Percentiles rank a stretch among this genome's conserved stretches.
Conservation (phyloP, 2,888 invertebrate genomes). For the Catotricha subobsoleta region DNA sequence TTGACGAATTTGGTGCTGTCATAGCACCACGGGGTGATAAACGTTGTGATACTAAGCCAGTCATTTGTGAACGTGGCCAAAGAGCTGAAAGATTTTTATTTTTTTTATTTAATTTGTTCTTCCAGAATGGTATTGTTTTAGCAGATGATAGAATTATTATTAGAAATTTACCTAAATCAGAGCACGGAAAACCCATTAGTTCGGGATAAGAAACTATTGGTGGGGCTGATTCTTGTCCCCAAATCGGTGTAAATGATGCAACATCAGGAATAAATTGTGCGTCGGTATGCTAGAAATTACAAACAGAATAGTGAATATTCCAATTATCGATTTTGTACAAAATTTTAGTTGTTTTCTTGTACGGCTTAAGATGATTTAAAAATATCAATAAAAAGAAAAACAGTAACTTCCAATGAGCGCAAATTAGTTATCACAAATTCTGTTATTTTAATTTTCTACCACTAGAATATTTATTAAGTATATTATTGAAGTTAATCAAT, state of each 20-base stretch:
- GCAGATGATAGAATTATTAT: not conserved
- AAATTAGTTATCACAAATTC: too few species aligned
- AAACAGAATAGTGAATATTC: too few species aligned
- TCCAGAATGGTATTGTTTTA: not conserved
- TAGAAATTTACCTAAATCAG: slow-evolving; percentile 35
- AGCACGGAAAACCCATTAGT: slow-evolving; percentile 47
- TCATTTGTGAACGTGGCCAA: slow-evolving; percentile 39
- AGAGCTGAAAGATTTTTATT: slow-evolving; percentile 20
- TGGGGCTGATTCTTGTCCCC: slow-evolving; percentile 31
- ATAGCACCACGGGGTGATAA: slow-evolving; percentile 18
- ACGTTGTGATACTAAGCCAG: slow-evolving; percentile 28
- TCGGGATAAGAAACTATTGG: slow-evolving; percentile 46
- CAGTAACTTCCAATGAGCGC: too few species aligned
- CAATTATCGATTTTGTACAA: too few species aligned
- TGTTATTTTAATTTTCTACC: too few species aligned
- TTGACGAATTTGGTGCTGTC: slow-evolving; percentile 13
- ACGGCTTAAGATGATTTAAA: too few species aligned
- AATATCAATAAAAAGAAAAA: too few species aligned
- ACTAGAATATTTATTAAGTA: too few species aligned
- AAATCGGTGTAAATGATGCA: slow-evolving; percentile 28
- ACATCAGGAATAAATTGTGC: slow-evolving; percentile 28
- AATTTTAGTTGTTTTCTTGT: too few species aligned
- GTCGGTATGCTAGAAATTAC: slow-evolving; percentile 22
- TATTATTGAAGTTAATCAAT: too few species aligned
- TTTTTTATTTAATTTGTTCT: not conserved